Base-by-base conservation (phyloP, 35 echinoderm and acorn worm genomes). In the Apostichopus japonicus region DNA sequence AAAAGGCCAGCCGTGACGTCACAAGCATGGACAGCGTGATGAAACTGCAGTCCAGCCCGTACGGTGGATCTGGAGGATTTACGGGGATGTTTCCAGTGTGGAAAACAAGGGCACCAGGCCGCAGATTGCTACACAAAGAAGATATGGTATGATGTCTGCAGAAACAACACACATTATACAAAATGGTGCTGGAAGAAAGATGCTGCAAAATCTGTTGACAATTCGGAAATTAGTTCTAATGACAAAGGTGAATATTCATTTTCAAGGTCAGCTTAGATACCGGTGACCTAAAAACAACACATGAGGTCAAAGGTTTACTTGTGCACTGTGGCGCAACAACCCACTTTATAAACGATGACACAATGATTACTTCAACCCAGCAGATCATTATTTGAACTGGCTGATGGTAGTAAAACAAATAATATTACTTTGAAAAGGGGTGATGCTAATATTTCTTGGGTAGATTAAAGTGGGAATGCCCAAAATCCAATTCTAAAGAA, bases 141-240 rank as follows among this genome's bases (percentile, higher is more conserved):
- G 19, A 71, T 58, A 53, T 93, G 80, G 92, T 93, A 80, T 73
- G 82, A 87, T 22, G 53, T 86, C 9, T 93, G 92, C 75, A 70
- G 53, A 25, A 59, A 81, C 16, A 24, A 79, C 79, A 79, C 91
- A 57, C 91, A 92, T 24, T 53, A 79, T 13, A 92, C 71, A 21
- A 79, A 63, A 58, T 92, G 91, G 33, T 77, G 91, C 77, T 72
- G 92, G 53, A 93, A 93, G 63, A 87, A 58, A 25, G 87, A 90
- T 62, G 54, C 54, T 72, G 87, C 72, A 23, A 90, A 90, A 44
- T 54, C 87, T 72, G 63, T 90, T 10, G 62, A 65, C 16, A 24
- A 76, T 24, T 33, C 62, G 70, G 23, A 56, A 25, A 44, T 10
- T 71, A 5, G 10, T 56, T 86, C 83, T 14, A 90, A 71, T 72